Percentiles rank a stretch among this genome's conserved stretches.
Conservation (phyloP, 2,888 invertebrate species). For the Rhingia rostrata region DNA sequence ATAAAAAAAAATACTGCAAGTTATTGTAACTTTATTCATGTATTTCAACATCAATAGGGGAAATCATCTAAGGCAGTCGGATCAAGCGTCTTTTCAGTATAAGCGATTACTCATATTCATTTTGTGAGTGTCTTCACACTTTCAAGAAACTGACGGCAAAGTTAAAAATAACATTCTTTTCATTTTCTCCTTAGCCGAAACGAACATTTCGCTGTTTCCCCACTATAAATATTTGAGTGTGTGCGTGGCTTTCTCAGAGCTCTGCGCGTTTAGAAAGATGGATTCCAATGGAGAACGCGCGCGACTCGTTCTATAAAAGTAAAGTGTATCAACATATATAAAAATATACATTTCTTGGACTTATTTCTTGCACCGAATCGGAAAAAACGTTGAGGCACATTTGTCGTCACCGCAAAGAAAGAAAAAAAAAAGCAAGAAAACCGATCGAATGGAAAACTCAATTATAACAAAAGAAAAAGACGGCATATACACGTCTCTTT, state of each 20-base stretch:
- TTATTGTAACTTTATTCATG: too few relatives aligned
- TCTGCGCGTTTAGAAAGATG: constrained; percentile 49
- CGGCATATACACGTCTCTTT: constrained; percentile 11
- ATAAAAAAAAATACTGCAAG: too few relatives aligned
- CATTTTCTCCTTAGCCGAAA: constrained; percentile 73
- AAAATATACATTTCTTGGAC: constrained; percentile 50
- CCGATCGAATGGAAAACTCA: constrained; percentile 47
- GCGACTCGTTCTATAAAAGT: constrained; percentile 46
- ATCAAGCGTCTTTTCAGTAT: constrained; percentile 31
- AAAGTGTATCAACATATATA: constrained; percentile 31
- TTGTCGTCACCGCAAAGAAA: not conserved
- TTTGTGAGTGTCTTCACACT: constrained; percentile 52
- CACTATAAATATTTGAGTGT: constrained; percentile 31
- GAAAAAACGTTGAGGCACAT: not conserved
- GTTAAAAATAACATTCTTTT: constrained; percentile 80
- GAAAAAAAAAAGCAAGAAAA: constrained; percentile 6
- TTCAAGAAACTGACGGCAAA: constrained; percentile 77
- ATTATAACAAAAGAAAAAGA: constrained; percentile 37
- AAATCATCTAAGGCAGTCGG: not conserved
- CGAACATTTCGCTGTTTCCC: constrained; percentile 43
- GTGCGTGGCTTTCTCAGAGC: constrained; percentile 55
- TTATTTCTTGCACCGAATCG: constrained; percentile 40
- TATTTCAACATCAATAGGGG: not conserved
- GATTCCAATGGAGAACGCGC: constrained; percentile 47
- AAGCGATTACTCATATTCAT: constrained; percentile 53